Evolutionary conservation across 2,113 vertebrate genomes (phyloP), one percentile per base, ranked within the genome.

Genomic region (Podarcis muralis): DNA sequence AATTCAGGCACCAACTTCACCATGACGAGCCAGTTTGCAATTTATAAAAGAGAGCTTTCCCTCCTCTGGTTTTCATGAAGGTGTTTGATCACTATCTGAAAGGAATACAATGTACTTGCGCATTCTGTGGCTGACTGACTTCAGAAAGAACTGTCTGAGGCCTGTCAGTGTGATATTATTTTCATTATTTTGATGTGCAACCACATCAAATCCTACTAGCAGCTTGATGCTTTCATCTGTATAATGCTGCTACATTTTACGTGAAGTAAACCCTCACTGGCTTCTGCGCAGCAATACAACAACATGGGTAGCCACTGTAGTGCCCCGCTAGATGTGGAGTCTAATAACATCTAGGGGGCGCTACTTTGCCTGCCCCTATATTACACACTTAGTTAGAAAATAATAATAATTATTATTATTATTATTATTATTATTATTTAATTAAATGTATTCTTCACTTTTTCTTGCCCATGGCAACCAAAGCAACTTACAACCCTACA

Each of bases 141-240:
- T 25, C 65, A 71, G 20, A 87, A 68, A 79, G n/a, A 53, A 40
- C 48, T 57, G 43, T 37, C 27, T 71, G 77, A 71, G 32, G 7
- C 18, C 68, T 87, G 77, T 80, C 62, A 37, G 66, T 35, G 22
- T 71, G 76, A 57, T 57, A 80, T 35, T 35, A 80, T 77, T 37
- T 77, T 40, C 74, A 30, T 86, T 77, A 65, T 57, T 71, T 87
- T 87, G 85, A 81, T 87, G 48, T 4, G 22, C 77, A 69, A 57
- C 43, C 32, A 5, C 48, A 87, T 81, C 43, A 59, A 59, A 57
- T 32, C 7, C 59, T 23, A 30, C 18, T 32, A 22, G 5, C 75
- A 37, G 48, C 5, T 32, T 40, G 86, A 71, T 37, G 69, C 68
- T 71, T 71, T 62, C 35, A 81, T 86, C 66, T 71, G 66, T 16